Evolutionary conservation across 2,797 vertebrate genomes (phyloP).

Genomic region (Aplochiton taeniatus): DNA sequence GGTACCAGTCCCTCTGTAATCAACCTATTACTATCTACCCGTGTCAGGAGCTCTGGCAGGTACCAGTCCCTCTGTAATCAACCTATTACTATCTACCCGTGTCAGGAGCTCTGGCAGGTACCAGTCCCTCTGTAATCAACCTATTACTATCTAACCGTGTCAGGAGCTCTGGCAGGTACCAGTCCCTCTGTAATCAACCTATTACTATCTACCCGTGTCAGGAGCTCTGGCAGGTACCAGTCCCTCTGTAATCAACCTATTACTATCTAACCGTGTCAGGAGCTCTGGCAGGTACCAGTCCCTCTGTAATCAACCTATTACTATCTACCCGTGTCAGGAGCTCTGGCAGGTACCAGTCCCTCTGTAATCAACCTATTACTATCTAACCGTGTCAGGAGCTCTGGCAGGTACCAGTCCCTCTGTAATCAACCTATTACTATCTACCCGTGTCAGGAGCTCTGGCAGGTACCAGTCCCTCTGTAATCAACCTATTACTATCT

Average conservation of each 20-base stretch:
- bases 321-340: conserved; percentile 73
- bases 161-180: conserved; percentile 82
- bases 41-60: not conserved
- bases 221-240: conserved; percentile 80
- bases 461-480: conserved; percentile 68
- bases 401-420: conserved; percentile 75
- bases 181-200: not conserved
- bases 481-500: not conserved
- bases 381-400: conserved; percentile 75
- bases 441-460: conserved; percentile 80
- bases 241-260: not conserved
- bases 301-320: not conserved
- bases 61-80: not conserved
- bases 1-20: not conserved
- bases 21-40: not conserved
- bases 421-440: not conserved
- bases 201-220: conserved; percentile 63
- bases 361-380: not conserved
- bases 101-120: conserved; percentile 83
- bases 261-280: conserved; percentile 71
- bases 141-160: conserved; percentile 58
- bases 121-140: conserved; percentile 3
- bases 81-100: conserved; percentile 32
- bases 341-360: conserved; percentile 76
- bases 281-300: conserved; percentile 77